Base-by-base conservation (phyloP, 2,888 invertebrate species). In the Hoplodrina blanda region DNA sequence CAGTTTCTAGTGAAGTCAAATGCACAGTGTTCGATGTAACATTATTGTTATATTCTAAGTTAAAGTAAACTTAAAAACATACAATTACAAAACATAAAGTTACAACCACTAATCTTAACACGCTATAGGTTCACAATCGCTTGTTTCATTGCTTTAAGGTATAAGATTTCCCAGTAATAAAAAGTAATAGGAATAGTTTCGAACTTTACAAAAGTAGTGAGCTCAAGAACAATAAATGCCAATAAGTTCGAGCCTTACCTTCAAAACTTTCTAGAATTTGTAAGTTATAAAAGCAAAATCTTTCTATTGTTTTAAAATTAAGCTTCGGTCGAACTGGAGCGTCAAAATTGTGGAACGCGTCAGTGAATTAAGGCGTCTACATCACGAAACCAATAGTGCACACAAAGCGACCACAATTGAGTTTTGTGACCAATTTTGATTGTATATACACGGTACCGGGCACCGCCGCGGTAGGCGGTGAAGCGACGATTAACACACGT, bases 211-310 rank as follows among this genome's bases (percentile, higher is more conserved):
- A 68, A 70, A 61, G 61, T 69, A 57, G 37, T 67, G 49, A 61
- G 72, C 56, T 62, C 20, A n/a, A 52, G 68, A 72, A 74, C 67
- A 65, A 74, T 80, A 72, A 73, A 77, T 56, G 61, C 69, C 66
- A 67, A 77, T 80, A 73, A 77, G 33, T 65, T 82, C 73, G 68
- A 11, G 19, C 55, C 13, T 57, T 33, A 66, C 52, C 25, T 59
- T 50, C 20, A 13, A 60, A 73, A 76, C 41, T 76, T 80, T 41
- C 4, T 41, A 30, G 57, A 49, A 49, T 63, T 70, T 62, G 57
- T 54, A 50, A 62, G 69, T 19, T 55, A 13, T 55, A 11, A 53
- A 56, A 52, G 49, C 10, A 37, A 55, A 52, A 56, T 33, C 15
- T 56, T 54, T 62, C 8, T 13, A 20, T n/a, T 44, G 49, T 44